Base-by-base conservation (phyloP, 1,140 invertebrate genomes). In the Thaumatotibia leucotreta region DNA sequence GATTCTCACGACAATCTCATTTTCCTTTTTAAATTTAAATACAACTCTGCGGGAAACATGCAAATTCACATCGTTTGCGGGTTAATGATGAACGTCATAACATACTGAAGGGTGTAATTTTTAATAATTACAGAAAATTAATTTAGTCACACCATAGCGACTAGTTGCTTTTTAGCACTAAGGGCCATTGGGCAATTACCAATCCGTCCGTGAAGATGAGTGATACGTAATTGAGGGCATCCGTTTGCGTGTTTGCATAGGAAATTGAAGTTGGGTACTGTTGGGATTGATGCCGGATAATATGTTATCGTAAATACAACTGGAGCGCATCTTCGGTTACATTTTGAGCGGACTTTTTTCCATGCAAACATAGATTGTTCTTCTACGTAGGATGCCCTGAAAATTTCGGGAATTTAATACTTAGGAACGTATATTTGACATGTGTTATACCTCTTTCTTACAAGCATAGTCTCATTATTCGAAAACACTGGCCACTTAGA, bases 11-110 rank as follows among this genome's bases (percentile, higher is more conserved):
- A 14, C 9, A 14, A 58, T 24, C 52, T 27, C 5, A 52, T 58
- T 58, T 58, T 54, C 22, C 10, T 1, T n/a, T 1, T 27, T 11
- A 31, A 58, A 58, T 58, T 29, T 58, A 58, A 58, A 58, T 58
- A 58, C n/a, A 20, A 17, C 11, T 58, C 23, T 31, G 52, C 27
- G 17, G 52, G 24, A 10, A 27, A n/a, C 52, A 58, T 31, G 52
- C 52, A 58, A 58, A 58, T 58, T 58, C 52, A 58, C 52, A 58
- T 58, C 52, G 52, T 58, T 58, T 58, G 24, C 52, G 24, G 52
- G 52, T 58, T 58, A 58, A 58, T 58, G 52, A 58, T 24, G 52
- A 27, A 58, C 52, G 52, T 58, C 52, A 58, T 58, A 58, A 58
- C 52, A 58, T 58, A 58, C 24, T 4, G 24, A 27, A 58, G 52